These are phyloP conservation scores for Oncorhynchus keta DNA, from an alignment of 2,113 vertebrate genomes.

Conservation along the genomic window DNA sequence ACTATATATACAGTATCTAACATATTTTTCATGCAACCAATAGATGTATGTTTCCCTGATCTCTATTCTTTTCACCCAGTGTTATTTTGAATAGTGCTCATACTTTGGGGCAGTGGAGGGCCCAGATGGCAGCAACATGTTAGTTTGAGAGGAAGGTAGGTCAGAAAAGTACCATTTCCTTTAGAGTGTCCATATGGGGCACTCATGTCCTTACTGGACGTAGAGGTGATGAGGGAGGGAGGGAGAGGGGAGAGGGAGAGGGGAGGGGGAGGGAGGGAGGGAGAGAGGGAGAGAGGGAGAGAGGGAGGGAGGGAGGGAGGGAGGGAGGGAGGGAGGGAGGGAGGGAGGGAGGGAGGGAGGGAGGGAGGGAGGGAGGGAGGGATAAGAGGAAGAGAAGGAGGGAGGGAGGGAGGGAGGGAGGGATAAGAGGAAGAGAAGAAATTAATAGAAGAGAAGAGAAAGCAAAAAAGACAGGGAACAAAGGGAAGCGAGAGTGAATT, in stretches of 20 bases:
- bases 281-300: not conserved
- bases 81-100: constrained; percentile 6
- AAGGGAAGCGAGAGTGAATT: not conserved
- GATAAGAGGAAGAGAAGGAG: not conserved
- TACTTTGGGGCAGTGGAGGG: not conserved
- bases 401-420: too few species aligned
- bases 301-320: not conserved
- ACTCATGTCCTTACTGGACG: not conserved
- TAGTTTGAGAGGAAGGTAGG: not conserved
- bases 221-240: not conserved
- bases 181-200: not conserved
- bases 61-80: not conserved
- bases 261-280: not conserved
- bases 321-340: not conserved
- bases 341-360: not conserved
- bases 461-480: not conserved
- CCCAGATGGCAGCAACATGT: constrained; percentile 16
- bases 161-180: not conserved
- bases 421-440: accelerated
- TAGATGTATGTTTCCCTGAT: not conserved
- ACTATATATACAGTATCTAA: constrained; percentile 3
- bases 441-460: too few species aligned
- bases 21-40: constrained; percentile 6
- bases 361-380: not conserved
- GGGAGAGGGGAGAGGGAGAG: not conserved